phyloP scores from a whole-genome alignment of 2,113 vertebrate species.

The Catharus bicknelli region DNA sequence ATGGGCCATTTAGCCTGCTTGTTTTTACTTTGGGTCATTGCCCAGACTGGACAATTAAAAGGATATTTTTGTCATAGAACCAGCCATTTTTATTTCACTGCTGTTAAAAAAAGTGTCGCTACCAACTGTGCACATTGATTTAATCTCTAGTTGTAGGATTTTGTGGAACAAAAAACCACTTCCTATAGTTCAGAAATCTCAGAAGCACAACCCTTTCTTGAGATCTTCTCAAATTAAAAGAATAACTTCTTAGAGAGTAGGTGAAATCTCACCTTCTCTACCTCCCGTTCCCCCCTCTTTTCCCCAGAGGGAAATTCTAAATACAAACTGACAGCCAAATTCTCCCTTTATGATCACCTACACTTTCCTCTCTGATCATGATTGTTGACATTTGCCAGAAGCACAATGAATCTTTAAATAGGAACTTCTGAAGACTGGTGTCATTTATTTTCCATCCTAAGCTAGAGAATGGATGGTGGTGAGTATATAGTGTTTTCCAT shows the following conservation, averaged over 20 bases:
- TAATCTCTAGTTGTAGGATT: constrained; percentile 35
- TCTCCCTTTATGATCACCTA: not conserved
- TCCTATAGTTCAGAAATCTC: not conserved
- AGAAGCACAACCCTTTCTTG: not conserved
- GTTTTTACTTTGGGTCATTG: constrained; percentile 67
- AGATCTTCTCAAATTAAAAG: not conserved
- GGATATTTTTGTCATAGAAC: constrained; percentile 59
- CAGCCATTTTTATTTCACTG: constrained; percentile 57
- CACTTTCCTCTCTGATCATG: not conserved
- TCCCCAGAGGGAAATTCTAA: not conserved
- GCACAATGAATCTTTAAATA: constrained; percentile 39
- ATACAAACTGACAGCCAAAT: not conserved
- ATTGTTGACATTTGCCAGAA: constrained; percentile 8
- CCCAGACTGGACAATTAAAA: constrained; percentile 73
- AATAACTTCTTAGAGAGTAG: not conserved
- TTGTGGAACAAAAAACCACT: constrained; percentile 23
- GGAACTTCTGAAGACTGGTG: not conserved
- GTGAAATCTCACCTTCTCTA: not conserved
- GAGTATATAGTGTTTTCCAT: not conserved
- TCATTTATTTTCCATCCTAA: constrained; percentile 20
- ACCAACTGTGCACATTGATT: constrained; percentile 25
- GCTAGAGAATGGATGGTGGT: not conserved
- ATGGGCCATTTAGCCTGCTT: constrained; percentile 62
- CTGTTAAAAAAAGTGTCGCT: constrained; percentile 52
- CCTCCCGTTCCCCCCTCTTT: not conserved